Evolutionary conservation across 2,888 invertebrate genomes (phyloP).

Genomic region (Drosophila algonquin): DNA sequence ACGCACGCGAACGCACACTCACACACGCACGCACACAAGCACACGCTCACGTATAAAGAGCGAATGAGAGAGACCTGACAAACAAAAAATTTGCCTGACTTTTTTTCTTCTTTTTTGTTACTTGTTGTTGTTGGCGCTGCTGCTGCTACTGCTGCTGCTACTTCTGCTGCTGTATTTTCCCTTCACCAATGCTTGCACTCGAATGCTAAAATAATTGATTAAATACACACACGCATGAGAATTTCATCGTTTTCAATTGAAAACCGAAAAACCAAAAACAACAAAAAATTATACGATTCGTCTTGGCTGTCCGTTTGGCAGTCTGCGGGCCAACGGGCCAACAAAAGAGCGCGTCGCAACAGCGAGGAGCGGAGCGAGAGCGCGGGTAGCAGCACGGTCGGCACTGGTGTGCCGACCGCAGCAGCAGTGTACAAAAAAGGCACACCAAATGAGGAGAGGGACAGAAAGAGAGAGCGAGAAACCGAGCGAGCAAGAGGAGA

Average conservation of each 20-base stretch:
- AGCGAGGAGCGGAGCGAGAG: neutral
- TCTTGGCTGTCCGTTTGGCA: neutral
- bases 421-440: neutral
- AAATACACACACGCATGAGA: conserved; percentile 1
- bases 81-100: conserved; percentile 30
- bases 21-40: conserved; percentile 32
- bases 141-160: conserved; percentile 25
- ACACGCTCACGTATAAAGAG: conserved; percentile 27
- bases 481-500: neutral
- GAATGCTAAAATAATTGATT: conserved; percentile 1
- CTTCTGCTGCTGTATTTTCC: conserved; percentile 36
- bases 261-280: neutral
- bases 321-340: conserved; percentile 1
- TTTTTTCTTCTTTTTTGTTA: conserved; percentile 23
- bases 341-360: conserved; percentile 1
- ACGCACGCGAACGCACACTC: conserved; percentile 26
- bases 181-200: neutral
- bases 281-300: neutral
- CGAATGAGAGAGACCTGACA: conserved; percentile 16
- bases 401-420: neutral
- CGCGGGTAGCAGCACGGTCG: neutral
- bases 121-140: conserved; percentile 32
- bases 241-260: neutral
- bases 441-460: conserved; percentile 1
- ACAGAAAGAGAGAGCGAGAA: neutral